Percentiles rank a stretch among this genome's conserved stretches.
Evolutionary conservation across 2,888 invertebrate species (phyloP).

Genomic region (Nomada fucata): DNA sequence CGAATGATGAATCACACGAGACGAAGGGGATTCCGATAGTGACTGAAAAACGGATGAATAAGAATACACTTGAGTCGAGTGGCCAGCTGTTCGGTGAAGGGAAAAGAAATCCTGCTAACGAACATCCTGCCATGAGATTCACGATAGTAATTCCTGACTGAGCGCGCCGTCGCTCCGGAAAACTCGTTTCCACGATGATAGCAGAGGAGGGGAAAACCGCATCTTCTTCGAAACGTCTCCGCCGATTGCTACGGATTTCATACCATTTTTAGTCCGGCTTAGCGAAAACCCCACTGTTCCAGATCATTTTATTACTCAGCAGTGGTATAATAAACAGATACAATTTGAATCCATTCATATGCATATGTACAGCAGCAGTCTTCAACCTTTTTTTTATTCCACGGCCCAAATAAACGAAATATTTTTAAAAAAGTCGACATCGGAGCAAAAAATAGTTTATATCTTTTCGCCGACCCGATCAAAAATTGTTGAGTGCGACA

Average conservation of each 20-base stretch:
- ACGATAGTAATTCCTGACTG: conserved; percentile 62
- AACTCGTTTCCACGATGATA: conserved; percentile 56
- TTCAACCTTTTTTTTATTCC: no score
- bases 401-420: no score
- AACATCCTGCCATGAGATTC: conserved; percentile 69
- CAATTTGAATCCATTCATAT: conserved; percentile 1
- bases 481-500: no score
- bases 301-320: conserved; percentile 37
- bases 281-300: conserved; percentile 39
- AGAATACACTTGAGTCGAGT: conserved; percentile 68
- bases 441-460: no score
- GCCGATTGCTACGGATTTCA: conserved; percentile 47
- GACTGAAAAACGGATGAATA: conserved; percentile 64
- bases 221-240: conserved; percentile 44
- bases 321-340: conserved; percentile 39
- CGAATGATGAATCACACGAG: conserved; percentile 56
- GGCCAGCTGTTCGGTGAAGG: conserved; percentile 55
- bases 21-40: conserved; percentile 60
- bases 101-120: conserved; percentile 70
- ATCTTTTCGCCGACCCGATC: no score
- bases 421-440: no score
- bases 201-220: conserved; percentile 49
- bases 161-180: conserved; percentile 56
- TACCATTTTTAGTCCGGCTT: conserved; percentile 44
- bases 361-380: no score